Evolutionary conservation across 2,888 invertebrate genomes (phyloP), one percentile per base, ranked within the genome.

Genomic region (Ichneumoninae sp.): DNA sequence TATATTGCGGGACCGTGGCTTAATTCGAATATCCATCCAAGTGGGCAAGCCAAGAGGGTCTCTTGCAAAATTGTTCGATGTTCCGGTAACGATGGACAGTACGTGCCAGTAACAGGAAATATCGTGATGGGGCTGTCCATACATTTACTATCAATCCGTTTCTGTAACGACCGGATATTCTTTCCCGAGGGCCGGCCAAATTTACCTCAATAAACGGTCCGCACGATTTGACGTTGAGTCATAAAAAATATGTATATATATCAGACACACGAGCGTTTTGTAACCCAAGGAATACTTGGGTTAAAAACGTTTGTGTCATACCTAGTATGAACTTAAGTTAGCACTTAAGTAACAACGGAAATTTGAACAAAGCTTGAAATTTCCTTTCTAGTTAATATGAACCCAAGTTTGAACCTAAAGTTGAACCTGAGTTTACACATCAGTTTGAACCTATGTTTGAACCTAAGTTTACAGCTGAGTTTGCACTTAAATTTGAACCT

Each of bases 141-240:
- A 68, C 47, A 77, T 74, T 78, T 74, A 60, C 60, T 60, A 78
- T 83, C 73, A 69, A 63, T 73, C 33, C 40, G 40, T 7, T 10
- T 66, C 63, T 19, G 33, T 47, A 77, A 71, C 57, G 66, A 36
- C 71, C 44, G 54, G 10, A 85, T 85, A 84, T 77, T 78, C 86
- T 85, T 81, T 81, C 33, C 71, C 26, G 22, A 30, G 26, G 63
- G 33, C 13, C 40, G 16, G 22, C 50, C 54, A 26, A 76, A 66
- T 76, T 66, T 66, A 52, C 40, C 36, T 13, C 54, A 16, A 40
- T 66, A 33, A 47, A 44, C 7, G 33, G 50, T 1, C 16, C 8
- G 36, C 30, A 52, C 36, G 26, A 40, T n/a, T 60, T 6, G 30
- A 36, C 19, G 40, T 10, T 76, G 69, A 60, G 68, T 69, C 77